Percentiles rank a stretch among this genome's conserved stretches.
Evolutionary conservation across 2,113 vertebrate species (phyloP).

Genomic region (Bucco capensis): DNA sequence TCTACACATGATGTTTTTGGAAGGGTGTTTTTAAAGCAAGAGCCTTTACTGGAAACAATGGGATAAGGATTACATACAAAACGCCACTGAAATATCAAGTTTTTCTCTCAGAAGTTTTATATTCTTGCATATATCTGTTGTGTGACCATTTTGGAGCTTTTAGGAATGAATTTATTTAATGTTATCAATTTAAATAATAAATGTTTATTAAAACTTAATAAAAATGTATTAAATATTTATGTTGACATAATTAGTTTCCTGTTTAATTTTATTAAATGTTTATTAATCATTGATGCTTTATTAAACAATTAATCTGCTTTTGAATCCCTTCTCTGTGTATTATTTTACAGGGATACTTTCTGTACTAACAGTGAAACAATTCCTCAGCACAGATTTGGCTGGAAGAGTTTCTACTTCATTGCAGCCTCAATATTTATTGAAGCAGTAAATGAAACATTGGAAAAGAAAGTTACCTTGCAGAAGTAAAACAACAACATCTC

Average conservation of each 20-base stretch:
- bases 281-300: not conserved
- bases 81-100: not conserved
- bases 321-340: not conserved
- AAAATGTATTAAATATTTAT: not conserved
- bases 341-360: not conserved
- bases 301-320: not conserved
- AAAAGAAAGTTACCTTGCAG: not conserved
- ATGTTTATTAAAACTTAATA: not conserved
- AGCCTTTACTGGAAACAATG: not conserved
- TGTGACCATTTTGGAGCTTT: not conserved
- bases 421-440: not conserved
- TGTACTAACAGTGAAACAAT: not conserved
- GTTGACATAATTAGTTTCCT: not conserved
- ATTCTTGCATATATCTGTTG: not conserved
- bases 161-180: not conserved
- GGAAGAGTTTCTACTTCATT: not conserved
- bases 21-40: not conserved
- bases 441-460: not conserved
- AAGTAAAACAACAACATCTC: not conserved
- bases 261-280: not conserved
- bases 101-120: not conserved
- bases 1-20: not conserved
- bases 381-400: not conserved
- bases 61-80: not conserved
- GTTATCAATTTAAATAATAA: not conserved